Percentiles rank a stretch among this genome's conserved stretches.
These are phyloP conservation scores for Brachionus koreanus DNA, from an alignment of 1,140 invertebrate genomes.

Conservation along the genomic window DNA sequence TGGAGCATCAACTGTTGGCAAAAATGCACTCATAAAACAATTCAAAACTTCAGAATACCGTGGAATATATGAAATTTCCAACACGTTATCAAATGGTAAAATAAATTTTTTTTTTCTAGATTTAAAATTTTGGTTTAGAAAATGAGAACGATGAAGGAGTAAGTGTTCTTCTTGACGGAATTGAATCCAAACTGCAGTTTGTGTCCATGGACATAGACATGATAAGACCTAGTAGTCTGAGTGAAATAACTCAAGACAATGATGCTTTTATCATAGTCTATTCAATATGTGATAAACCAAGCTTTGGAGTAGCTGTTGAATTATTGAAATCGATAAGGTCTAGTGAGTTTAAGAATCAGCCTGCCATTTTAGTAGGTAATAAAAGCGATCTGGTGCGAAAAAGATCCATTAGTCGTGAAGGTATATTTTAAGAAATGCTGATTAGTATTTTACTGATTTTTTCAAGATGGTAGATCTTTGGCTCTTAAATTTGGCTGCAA, in stretches of 20 bases:
- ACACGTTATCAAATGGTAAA: not conserved
- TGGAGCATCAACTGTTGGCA: constrained; percentile 19
- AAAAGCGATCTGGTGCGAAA: constrained; percentile 44
- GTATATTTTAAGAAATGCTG: not conserved
- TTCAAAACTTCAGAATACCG: constrained; percentile 43
- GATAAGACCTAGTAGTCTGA: not conserved
- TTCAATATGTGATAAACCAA: constrained; percentile 22
- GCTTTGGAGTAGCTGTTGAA: constrained; percentile 20
- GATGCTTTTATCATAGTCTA: constrained; percentile 43
- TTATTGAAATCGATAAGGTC: constrained; percentile 16
- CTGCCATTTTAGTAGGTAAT: constrained; percentile 37
- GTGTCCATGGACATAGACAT: constrained; percentile 38
- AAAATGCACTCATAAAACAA: constrained; percentile 42
- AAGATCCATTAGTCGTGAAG: constrained; percentile 12
- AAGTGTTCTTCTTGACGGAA: constrained; percentile 22
- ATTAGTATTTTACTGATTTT: not conserved
- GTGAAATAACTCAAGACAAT: constrained; percentile 10
- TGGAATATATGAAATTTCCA: constrained; percentile 31
- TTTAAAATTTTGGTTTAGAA: not conserved
- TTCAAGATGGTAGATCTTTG: not conserved
- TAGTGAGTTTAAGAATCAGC: constrained; percentile 32
- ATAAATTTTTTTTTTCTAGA: not conserved
- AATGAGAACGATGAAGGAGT: constrained; percentile 19
- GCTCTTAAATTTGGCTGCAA: constrained; percentile 6
- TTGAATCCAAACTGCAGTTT: constrained; percentile 42